phyloP scores from a whole-genome alignment of 2,113 vertebrate genomes.

The Azemiops feae region DNA sequence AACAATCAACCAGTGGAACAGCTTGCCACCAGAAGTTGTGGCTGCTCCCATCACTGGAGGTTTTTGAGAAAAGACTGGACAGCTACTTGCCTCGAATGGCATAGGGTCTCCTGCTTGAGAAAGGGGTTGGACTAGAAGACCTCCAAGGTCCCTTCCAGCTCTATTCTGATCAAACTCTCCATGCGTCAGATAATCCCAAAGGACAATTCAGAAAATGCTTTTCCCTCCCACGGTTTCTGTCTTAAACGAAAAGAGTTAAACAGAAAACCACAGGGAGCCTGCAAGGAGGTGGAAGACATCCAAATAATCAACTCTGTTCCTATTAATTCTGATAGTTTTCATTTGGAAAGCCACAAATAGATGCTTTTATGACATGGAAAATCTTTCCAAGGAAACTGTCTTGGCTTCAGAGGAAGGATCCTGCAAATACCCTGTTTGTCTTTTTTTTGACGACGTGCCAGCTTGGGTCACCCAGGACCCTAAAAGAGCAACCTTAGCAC shows the following conservation, averaged over 20 bases:
- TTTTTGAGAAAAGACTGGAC: no score
- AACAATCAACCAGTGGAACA: no score
- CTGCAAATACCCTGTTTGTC: not conserved
- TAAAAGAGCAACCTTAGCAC: slow-evolving; percentile 55
- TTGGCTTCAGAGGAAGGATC: not conserved
- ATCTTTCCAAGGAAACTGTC: not conserved
- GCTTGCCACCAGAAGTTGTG: no score
- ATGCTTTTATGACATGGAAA: not conserved
- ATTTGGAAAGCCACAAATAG: not conserved
- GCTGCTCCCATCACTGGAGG: no score
- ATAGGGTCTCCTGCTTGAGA: no score
- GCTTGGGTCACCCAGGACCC: not conserved
- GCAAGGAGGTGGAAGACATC: not conserved
- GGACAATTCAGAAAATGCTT: not conserved
- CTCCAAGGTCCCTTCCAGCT: not conserved
- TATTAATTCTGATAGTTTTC: not conserved
- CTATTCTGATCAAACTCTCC: not conserved
- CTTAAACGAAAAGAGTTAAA: not conserved
- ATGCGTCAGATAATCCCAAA: not conserved
- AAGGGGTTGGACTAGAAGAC: no score
- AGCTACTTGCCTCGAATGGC: no score
- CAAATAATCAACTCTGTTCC: not conserved
- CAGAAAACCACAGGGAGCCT: not conserved
- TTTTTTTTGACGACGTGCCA: no score
- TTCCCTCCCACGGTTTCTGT: not conserved